phyloP scores from a whole-genome alignment of 2,797 vertebrate species.

The Oryzias dopingdopingensis region DNA sequence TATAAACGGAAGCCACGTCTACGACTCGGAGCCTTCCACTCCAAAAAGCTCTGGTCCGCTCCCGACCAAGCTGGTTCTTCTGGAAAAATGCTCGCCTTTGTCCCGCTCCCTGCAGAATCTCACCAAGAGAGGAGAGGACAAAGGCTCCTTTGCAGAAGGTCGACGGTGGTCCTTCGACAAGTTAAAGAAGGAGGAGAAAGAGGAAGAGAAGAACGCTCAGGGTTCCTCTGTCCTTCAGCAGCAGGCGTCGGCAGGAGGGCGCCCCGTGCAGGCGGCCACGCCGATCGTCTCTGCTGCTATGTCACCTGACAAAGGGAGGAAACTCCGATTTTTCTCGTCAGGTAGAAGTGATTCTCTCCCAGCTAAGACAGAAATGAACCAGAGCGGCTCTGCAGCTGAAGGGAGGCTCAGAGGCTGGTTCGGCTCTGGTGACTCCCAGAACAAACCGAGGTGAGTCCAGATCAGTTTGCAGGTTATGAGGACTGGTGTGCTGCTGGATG shows the following conservation, averaged over 20 bases:
- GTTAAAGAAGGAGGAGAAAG: conserved; percentile 73
- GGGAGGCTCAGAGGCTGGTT: conserved; percentile 88
- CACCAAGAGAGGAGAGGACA: conserved; percentile 77
- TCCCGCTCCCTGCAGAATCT: conserved; percentile 80
- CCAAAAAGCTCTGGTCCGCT: conserved; percentile 54
- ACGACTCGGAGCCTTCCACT: conserved; percentile 76
- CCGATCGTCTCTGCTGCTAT: conserved; percentile 38
- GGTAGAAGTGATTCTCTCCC: conserved; percentile 79
- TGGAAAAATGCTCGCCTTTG: conserved; percentile 77
- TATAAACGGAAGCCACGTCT: conserved; percentile 95
- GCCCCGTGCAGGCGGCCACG: conserved; percentile 46
- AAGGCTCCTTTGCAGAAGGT: conserved; percentile 55
- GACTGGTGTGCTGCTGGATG: conserved; percentile 28
- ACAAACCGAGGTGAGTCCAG: conserved; percentile 90
- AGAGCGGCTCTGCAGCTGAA: conserved; percentile 60
- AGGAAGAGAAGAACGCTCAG: conserved; percentile 66
- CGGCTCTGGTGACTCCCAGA: conserved; percentile 83
- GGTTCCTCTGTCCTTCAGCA: conserved; percentile 50
- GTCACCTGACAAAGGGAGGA: conserved; percentile 68
- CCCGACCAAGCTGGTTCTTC: conserved; percentile 73
- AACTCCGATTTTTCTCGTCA: conserved; percentile 82
- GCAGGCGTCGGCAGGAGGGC: conserved; percentile 59
- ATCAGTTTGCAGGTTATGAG: conserved; percentile 14
- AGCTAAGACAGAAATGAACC: conserved; percentile 56
- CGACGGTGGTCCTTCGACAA: conserved; percentile 81